Percentiles rank a stretch among this genome's conserved stretches.
Conservation (phyloP, 2,888 invertebrate species). For the Patella ulyssiponensis region DNA sequence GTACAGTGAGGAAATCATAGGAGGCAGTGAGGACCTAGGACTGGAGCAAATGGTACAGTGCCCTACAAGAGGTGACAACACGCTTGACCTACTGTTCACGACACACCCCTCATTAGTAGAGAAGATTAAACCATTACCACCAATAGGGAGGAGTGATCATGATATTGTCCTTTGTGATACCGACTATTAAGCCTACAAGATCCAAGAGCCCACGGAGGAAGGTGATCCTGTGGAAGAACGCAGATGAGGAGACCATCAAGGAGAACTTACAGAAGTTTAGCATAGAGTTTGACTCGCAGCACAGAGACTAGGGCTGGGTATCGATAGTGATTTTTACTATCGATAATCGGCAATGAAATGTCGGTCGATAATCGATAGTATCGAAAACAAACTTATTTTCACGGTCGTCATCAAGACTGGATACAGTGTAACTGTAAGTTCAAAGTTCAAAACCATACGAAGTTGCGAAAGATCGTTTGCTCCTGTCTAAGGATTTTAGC, state of each 20-base stretch:
- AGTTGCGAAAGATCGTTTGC: too few relatives aligned
- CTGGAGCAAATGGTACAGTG: slow-evolving; percentile 24
- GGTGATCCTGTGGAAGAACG: slow-evolving; percentile 20
- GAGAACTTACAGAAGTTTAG: not conserved
- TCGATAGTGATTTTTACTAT: too few relatives aligned
- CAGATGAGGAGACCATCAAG: not conserved
- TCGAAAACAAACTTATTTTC: too few relatives aligned
- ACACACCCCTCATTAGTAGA: slow-evolving; percentile 16
- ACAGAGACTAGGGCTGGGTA: too few relatives aligned
- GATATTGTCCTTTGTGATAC: slow-evolving; percentile 16
- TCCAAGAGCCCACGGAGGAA: slow-evolving; percentile 11
- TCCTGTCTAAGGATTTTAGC: too few relatives aligned
- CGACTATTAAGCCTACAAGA: slow-evolving; percentile 3
- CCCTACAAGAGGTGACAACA: slow-evolving; percentile 25
- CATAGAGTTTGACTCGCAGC: not conserved
- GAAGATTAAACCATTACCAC: slow-evolving; percentile 3
- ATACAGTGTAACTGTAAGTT: too few relatives aligned
- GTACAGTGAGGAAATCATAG: slow-evolving; percentile 4
- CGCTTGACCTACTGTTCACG: slow-evolving; percentile 22
- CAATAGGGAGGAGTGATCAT: slow-evolving; percentile 20
- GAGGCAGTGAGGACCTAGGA: slow-evolving; percentile 5
- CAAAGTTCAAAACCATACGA: too few relatives aligned
- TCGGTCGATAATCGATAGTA: too few relatives aligned
- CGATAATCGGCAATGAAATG: too few relatives aligned
- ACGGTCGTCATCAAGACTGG: too few relatives aligned